A percentile compares a stretch with the other conserved stretches of the same genome.
These are phyloP conservation scores for Drosophila rellima DNA, from an alignment of 2,888 invertebrate species.

Conservation along the genomic window DNA sequence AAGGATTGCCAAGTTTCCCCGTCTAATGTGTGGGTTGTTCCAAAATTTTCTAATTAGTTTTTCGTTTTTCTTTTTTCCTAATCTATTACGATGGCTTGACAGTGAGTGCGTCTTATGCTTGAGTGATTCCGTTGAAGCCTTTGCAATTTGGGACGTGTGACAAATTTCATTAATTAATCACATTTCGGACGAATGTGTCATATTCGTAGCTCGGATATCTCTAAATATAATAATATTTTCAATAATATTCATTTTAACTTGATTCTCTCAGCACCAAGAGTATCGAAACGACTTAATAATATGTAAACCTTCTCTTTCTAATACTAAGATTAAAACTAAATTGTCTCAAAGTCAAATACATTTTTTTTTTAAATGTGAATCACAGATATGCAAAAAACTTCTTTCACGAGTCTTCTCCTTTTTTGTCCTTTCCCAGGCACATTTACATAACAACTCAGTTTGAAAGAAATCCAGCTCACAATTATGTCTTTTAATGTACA, in stretches of 20 bases:
- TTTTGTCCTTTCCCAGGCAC: conserved; percentile 39
- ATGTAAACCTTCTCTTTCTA: too few species aligned
- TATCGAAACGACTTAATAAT: too few species aligned
- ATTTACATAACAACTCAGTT: conserved; percentile 66
- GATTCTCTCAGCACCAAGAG: too few species aligned
- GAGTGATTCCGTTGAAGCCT: conserved; percentile 39
- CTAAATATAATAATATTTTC: background rate
- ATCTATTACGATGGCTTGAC: conserved; percentile 18
- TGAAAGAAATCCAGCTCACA: conserved; percentile 46
- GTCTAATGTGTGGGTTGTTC: conserved; percentile 49
- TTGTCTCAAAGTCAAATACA: background rate
- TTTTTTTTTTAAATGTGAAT: background rate
- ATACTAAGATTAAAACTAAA: background rate
- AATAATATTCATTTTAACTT: too few species aligned
- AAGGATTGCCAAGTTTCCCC: conserved; percentile 62
- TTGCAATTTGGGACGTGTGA: conserved; percentile 58
- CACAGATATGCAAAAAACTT: background rate
- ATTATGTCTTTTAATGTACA: conserved; percentile 46
- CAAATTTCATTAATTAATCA: conserved; percentile 67
- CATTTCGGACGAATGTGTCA: background rate
- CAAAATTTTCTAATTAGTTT: conserved; percentile 67
- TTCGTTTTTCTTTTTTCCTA: conserved; percentile 10
- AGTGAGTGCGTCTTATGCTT: conserved; percentile 55
- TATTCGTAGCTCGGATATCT: background rate
- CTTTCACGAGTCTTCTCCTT: background rate